Base-by-base conservation (phyloP, 1,140 invertebrate species). In the Drosophila asahinai region DNA sequence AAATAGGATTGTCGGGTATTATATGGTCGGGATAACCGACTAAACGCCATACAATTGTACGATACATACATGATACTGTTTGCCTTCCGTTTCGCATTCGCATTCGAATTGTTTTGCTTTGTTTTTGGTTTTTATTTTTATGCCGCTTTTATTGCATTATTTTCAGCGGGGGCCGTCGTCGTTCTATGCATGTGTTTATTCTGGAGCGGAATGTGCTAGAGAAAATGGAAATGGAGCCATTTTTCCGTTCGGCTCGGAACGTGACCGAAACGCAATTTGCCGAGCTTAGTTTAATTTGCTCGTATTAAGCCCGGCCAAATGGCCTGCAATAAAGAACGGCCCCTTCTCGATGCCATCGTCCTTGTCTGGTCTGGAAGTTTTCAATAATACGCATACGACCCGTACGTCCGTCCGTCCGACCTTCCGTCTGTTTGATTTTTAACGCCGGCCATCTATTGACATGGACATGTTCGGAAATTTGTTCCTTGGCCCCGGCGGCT, bases 61-160 rank as follows among this genome's bases (percentile, higher is more conserved):
- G 15, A 61, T 47, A 55, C 62, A 61, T 59, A 71, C 43, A 49
- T 57, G 42, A 63, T 36, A 57, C 45, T 77, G 59, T 76, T 60
- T 66, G 42, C 74, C 54, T 76, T 47, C 64, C 40, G 65, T 55
- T 71, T 68, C 49, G 63, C 30, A 63, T 66, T 57, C 54, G 61
- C 11, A 33, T 62, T 55, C 61, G 61, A 52, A 54, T 47, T 64
- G 61, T 42, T 64, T 64, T 71, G 67, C 66, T 57, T 71, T 71
- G 36, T 57, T 76, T 54, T 42, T 51, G 48, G 51, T 75, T 82
- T 87, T 87, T 77, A 83, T 81, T 87, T 87, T 83, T 89, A 89
- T 83, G 84, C 65, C 84, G 80, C 38, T 89, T 89, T 89, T 89
- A 89, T 89, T 90, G 84, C 86, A 90, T 90, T 89, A 90, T 89